Percentiles rank a stretch among this genome's conserved stretches.
phyloP scores from a whole-genome alignment of 2,888 invertebrate species.

The Latrodectus elegans region DNA sequence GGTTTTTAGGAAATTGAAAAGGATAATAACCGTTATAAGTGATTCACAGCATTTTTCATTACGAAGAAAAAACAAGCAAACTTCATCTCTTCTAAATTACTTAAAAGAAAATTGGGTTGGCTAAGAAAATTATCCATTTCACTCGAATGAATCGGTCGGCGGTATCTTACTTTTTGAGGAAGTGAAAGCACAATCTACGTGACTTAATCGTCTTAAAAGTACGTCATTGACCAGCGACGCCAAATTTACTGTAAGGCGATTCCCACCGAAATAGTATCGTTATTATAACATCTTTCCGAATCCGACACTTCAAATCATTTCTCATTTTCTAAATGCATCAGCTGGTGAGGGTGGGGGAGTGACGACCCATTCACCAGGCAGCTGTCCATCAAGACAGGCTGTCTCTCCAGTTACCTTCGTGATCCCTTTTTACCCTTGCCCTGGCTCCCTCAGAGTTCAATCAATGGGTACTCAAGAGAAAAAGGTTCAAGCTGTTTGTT shows the following conservation, averaged over 20 bases:
- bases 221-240: background rate
- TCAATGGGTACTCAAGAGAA: slow-evolving; percentile 60
- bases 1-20: too few species aligned
- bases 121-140: too few species aligned
- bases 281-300: slow-evolving; percentile 56
- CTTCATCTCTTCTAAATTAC: too few species aligned
- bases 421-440: slow-evolving; percentile 36
- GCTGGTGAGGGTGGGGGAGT: background rate
- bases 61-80: too few species aligned
- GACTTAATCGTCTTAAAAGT: background rate
- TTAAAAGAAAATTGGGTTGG: too few species aligned
- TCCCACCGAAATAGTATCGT: slow-evolving; percentile 17
- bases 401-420: slow-evolving; percentile 42
- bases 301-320: slow-evolving; percentile 45
- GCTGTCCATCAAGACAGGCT: slow-evolving; percentile 56
- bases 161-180: too few species aligned
- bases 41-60: too few species aligned
- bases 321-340: slow-evolving; percentile 60
- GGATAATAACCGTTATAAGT: too few species aligned
- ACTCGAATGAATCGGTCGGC: too few species aligned
- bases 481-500: slow-evolving; percentile 64
- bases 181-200: background rate
- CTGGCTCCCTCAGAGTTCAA: slow-evolving; percentile 41
- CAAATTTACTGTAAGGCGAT: background rate
- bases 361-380: slow-evolving; percentile 26